Percentiles rank a stretch among this genome's conserved stretches.
Conservation (phyloP, 2,797 vertebrate species). For the Natrix natrix region DNA sequence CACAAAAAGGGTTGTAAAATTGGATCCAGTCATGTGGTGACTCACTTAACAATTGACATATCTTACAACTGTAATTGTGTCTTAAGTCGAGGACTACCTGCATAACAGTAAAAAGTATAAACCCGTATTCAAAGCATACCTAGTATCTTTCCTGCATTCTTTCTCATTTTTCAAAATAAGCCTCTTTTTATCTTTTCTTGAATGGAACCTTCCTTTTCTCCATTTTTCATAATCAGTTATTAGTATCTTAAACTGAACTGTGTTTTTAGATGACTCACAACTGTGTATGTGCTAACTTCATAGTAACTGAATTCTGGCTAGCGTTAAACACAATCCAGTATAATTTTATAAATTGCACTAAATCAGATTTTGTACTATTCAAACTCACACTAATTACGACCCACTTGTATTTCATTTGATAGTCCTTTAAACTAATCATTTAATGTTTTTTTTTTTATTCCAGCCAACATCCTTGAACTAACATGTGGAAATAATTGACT, state of each 20-base stretch:
- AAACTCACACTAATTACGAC: not conserved
- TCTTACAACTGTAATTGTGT: not conserved
- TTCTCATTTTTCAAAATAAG: not conserved
- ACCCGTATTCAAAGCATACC: not conserved
- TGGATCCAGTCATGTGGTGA: not conserved
- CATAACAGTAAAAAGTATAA: not conserved
- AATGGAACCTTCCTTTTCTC: not conserved
- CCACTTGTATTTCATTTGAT: not conserved
- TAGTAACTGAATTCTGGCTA: not conserved
- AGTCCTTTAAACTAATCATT: not conserved
- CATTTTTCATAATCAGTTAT: not conserved
- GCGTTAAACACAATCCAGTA: not conserved
- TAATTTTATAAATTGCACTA: not conserved
- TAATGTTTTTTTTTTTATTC: not conserved
- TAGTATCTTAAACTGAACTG: not conserved
- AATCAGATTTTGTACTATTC: not conserved
- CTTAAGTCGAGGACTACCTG: not conserved
- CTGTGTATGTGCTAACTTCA: not conserved
- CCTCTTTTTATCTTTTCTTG: not conserved
- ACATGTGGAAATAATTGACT: not conserved
- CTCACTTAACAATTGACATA: not conserved
- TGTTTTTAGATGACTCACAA: not conserved
- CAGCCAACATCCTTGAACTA: not conserved
- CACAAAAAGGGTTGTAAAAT: not conserved
- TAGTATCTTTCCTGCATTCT: not conserved